These are phyloP conservation scores for Diabrotica virgifera DNA, from an alignment of 1,140 invertebrate genomes.

Conservation along the genomic window DNA sequence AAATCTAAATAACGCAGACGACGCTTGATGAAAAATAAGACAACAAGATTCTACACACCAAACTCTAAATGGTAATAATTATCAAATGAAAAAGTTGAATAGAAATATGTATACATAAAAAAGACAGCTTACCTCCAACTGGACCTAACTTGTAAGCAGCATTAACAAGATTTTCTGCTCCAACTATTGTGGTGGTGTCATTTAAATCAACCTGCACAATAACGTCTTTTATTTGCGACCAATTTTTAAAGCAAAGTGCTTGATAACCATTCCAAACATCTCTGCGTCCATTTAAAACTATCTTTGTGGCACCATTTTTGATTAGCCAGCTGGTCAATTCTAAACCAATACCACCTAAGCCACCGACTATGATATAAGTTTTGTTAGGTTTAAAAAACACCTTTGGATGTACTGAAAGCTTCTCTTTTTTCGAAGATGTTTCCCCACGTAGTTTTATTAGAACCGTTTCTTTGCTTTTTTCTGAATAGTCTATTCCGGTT, in stretches of 20 bases:
- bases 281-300: conserved; percentile 68
- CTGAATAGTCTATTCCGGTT: too few species aligned
- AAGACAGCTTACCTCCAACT: conserved; percentile 64
- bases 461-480: conserved; percentile 62
- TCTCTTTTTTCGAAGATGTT: conserved; percentile 53
- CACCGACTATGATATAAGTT: conserved; percentile 58
- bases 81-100: too few species aligned
- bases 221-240: conserved; percentile 59
- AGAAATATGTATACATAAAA: too few species aligned
- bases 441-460: conserved; percentile 81
- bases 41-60: too few species aligned
- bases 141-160: conserved; percentile 68
- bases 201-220: conserved; percentile 68
- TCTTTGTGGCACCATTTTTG: conserved; percentile 61
- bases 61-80: too few species aligned
- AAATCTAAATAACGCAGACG: too few species aligned
- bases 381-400: conserved; percentile 20
- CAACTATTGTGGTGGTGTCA: conserved; percentile 60
- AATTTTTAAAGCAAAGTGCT: conserved; percentile 49
- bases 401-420: conserved; percentile 3
- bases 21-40: too few species aligned
- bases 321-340: conserved; percentile 76
- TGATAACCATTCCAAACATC: conserved; percentile 73
- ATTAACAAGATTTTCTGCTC: conserved; percentile 67
- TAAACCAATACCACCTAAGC: conserved; percentile 78